Percentiles rank a stretch among this genome's conserved stretches.
phyloP scores from a whole-genome alignment of 1,140 invertebrate species.

The Scaptomyza graminum region DNA sequence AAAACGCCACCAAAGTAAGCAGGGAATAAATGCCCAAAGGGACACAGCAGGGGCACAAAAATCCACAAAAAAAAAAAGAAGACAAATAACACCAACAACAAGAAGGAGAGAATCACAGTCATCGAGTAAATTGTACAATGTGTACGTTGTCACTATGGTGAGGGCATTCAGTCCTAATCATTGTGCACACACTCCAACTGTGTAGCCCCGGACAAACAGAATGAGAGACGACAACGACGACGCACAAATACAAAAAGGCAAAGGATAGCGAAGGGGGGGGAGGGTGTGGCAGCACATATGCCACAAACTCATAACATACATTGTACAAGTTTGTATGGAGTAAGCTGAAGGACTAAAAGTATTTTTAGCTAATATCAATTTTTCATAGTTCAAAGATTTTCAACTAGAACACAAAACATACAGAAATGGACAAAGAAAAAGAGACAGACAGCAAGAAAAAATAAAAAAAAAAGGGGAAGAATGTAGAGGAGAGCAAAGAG shows the following conservation, averaged over 20 bases:
- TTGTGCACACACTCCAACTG: constrained; percentile 78
- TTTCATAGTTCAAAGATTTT: constrained; percentile 83
- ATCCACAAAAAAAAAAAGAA: constrained; percentile 27
- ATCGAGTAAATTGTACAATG: constrained; percentile 71
- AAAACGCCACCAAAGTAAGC: constrained; percentile 78
- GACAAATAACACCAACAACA: constrained; percentile 14
- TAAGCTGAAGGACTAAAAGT: constrained; percentile 75
- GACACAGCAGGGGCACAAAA: constrained; percentile 30
- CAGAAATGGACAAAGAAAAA: neutral
- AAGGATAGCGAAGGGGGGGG: neutral
- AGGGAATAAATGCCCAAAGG: constrained; percentile 58
- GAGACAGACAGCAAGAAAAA: neutral
- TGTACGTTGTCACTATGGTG: constrained; percentile 63
- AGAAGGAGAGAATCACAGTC: constrained; percentile 61
- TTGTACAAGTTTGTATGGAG: neutral
- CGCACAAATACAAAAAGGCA: constrained; percentile 48
- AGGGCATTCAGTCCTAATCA: constrained; percentile 69
- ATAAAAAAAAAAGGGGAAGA: neutral
- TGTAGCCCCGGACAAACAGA: constrained; percentile 29
- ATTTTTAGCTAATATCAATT: constrained; percentile 83
- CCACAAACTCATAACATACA: constrained; percentile 19
- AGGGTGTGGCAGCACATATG: constrained; percentile 41
- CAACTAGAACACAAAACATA: constrained; percentile 43
- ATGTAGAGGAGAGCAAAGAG: neutral
- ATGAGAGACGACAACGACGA: constrained; percentile 16